Conservation (phyloP, 1,140 invertebrate species). For the Diplogasteroides magnus region DNA sequence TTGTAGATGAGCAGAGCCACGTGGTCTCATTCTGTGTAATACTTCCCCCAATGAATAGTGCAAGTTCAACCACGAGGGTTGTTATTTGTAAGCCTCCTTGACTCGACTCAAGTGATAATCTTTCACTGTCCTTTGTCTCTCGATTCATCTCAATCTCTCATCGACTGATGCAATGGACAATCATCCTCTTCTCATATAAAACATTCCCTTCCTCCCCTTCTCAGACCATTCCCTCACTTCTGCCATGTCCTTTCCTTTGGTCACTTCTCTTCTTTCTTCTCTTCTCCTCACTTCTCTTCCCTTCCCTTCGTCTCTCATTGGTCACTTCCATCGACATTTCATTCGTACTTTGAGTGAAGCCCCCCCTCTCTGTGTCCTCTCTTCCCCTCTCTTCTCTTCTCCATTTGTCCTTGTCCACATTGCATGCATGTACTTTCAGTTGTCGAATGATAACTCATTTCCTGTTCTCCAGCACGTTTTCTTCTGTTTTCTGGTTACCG, state of each 20-base stretch:
- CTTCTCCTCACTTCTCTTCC: not conserved
- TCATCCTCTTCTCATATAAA: not conserved
- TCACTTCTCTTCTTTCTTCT: conserved; percentile 4
- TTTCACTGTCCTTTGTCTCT: too few relatives aligned
- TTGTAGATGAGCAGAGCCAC: too few relatives aligned
- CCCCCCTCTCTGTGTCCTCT: not conserved
- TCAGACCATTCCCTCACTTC: not conserved
- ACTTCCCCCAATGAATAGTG: too few relatives aligned
- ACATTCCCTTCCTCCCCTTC: not conserved
- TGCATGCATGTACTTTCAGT: not conserved
- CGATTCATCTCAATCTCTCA: not conserved
- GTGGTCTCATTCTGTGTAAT: too few relatives aligned
- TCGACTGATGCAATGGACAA: not conserved
- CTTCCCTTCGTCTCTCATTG: conserved; percentile 3
- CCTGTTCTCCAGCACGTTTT: not conserved
- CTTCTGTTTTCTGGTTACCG: not conserved
- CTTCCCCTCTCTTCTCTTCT: not conserved
- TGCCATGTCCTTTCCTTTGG: not conserved
- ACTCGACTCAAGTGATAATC: too few relatives aligned
- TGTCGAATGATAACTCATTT: not conserved
- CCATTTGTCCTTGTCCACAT: not conserved
- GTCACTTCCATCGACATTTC: not conserved
- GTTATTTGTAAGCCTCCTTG: too few relatives aligned
- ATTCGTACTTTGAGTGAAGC: not conserved
- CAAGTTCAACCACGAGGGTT: too few relatives aligned